phyloP scores from a whole-genome alignment of 2,113 vertebrate species.

The Daboia siamensis region DNA sequence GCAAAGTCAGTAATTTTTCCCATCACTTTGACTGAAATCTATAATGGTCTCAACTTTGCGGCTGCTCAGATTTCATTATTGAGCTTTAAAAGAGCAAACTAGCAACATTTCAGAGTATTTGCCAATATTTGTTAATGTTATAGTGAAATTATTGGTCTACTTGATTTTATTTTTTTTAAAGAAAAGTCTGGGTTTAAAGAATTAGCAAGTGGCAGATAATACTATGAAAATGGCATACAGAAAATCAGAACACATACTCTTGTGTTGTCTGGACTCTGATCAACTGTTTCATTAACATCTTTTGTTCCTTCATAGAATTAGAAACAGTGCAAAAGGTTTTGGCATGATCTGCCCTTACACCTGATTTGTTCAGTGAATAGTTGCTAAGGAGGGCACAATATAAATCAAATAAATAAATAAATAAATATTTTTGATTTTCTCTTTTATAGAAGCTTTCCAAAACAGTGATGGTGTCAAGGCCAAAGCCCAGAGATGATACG shows the following conservation, averaged over 20 bases:
- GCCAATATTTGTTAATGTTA: neutral
- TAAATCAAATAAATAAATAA: no score
- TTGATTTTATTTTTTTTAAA: neutral
- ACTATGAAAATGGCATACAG: no score
- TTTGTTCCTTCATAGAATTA: neutral
- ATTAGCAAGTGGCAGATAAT: neutral
- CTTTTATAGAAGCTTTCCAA: neutral
- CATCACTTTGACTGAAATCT: neutral
- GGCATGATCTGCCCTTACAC: neutral
- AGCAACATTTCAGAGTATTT: neutral
- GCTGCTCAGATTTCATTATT: neutral
- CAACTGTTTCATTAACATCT: neutral
- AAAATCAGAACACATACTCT: neutral
- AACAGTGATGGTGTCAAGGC: neutral
- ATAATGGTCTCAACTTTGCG: neutral
- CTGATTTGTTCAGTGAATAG: neutral
- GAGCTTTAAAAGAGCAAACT: neutral
- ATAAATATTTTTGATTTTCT: neutral
- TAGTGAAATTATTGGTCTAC: neutral
- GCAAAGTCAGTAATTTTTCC: neutral
- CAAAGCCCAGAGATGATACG: no score
- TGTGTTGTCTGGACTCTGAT: neutral
- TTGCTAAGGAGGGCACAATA: neutral
- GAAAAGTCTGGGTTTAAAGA: neutral
- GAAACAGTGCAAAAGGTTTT: neutral